Evolutionary conservation across 1,140 invertebrate species (phyloP).

Genomic region (Drosophila kanapiae): DNA sequence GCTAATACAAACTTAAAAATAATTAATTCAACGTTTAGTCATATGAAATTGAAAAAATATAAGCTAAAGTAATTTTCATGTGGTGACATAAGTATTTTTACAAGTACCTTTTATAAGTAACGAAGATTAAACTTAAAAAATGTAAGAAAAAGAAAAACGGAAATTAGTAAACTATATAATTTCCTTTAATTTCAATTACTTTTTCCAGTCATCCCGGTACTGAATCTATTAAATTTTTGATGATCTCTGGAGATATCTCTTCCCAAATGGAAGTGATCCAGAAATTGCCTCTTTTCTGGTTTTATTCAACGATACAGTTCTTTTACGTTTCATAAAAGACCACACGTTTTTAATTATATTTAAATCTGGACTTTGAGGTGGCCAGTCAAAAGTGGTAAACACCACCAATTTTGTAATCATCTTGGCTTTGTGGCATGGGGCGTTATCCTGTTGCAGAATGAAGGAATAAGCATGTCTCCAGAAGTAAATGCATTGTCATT

Average conservation of each 20-base stretch:
- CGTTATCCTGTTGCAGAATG: not conserved
- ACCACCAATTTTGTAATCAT: too few relatives aligned
- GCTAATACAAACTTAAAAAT: too few relatives aligned
- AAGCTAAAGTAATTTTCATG: slow-evolving; percentile 7
- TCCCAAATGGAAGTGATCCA: slow-evolving; percentile 3
- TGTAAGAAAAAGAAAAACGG: too few relatives aligned
- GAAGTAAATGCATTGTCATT: not conserved
- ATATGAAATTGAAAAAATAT: slow-evolving; percentile 8
- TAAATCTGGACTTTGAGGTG: slow-evolving; percentile 8
- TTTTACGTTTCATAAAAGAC: not conserved
- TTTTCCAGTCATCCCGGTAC: not conserved
- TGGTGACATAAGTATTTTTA: slow-evolving; percentile 5
- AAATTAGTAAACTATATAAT: too few relatives aligned
- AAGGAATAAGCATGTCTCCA: too few relatives aligned
- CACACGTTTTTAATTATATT: not conserved
- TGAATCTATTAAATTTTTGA: too few relatives aligned
- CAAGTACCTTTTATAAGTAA: not conserved
- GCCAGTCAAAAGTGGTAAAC: not conserved
- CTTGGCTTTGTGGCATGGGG: not conserved
- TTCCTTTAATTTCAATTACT: slow-evolving; percentile 8
- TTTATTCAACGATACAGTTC: not conserved
- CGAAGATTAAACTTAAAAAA: too few relatives aligned
- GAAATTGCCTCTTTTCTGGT: not conserved
- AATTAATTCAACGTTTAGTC: slow-evolving; percentile 5
- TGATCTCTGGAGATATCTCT: slow-evolving; percentile 1